Conservation (phyloP, 2,888 invertebrate species). For the Cephus pygmeus region DNA sequence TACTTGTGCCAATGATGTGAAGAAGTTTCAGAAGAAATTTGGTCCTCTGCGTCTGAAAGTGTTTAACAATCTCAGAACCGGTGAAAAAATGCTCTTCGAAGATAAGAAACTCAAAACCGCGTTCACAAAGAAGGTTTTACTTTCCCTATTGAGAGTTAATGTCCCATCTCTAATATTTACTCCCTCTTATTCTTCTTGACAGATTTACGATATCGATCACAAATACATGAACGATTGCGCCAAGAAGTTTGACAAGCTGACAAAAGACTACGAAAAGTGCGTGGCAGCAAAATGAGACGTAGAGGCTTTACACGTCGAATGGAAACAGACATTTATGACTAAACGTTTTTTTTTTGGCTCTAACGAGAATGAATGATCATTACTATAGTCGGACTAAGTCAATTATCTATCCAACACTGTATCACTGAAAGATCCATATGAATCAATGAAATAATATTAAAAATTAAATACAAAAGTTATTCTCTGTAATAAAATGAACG, state of each 20-base stretch:
- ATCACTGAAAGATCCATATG: neutral
- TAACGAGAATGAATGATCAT: neutral
- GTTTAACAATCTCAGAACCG: constrained; percentile 37
- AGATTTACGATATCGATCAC: constrained; percentile 44
- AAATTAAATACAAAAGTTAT: neutral
- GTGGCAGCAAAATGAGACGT: neutral
- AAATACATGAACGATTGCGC: constrained; percentile 30
- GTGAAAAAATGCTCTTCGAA: constrained; percentile 42
- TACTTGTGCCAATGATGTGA: constrained; percentile 24
- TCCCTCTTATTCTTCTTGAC: neutral
- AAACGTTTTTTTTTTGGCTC: neutral
- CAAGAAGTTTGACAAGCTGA: constrained; percentile 33
- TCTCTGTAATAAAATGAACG: neutral
- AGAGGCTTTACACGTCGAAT: neutral
- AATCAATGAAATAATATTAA: neutral
- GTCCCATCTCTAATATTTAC: neutral
- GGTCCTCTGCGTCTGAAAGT: constrained; percentile 38
- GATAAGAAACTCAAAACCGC: constrained; percentile 35
- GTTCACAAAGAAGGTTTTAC: constrained; percentile 38
- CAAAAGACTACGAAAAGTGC: constrained; percentile 32
- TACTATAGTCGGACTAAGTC: neutral
- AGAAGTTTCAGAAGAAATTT: constrained; percentile 39
- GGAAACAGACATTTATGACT: neutral
- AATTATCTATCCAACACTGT: neutral
- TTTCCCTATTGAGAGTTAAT: neutral